A percentile compares a stretch with the other conserved stretches of the same genome.
phyloP scores from a whole-genome alignment of 1,140 invertebrate genomes.

The Leptoteleia sp. region DNA sequence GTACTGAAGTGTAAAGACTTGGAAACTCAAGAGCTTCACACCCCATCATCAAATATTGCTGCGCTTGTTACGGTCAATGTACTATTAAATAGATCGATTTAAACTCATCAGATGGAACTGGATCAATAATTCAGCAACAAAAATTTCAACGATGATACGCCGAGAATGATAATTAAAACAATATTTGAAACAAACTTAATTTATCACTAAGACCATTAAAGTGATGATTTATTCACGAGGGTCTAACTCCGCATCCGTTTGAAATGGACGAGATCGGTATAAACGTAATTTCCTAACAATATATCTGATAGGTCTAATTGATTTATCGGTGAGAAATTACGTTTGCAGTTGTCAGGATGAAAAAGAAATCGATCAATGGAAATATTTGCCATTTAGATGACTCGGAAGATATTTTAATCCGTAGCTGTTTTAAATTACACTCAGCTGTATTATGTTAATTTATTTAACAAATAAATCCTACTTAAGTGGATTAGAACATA shows the following conservation, averaged over 20 bases:
- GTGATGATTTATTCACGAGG: conserved; percentile 5
- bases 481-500: too few species aligned
- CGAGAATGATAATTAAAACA: neutral
- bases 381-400: conserved; percentile 15
- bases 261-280: conserved; percentile 12
- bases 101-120: neutral
- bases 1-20: conserved; percentile 4
- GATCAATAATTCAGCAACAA: neutral
- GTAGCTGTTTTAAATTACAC: too few species aligned
- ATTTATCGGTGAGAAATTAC: conserved; percentile 60
- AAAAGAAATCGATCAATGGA: conserved; percentile 30
- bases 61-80: neutral
- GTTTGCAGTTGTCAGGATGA: conserved; percentile 41
- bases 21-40: conserved; percentile 1
- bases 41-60: conserved; percentile 3
- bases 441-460: too few species aligned
- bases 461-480: too few species aligned
- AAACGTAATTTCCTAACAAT: conserved; percentile 38
- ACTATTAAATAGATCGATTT: neutral
- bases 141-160: neutral
- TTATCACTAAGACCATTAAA: neutral
- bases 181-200: neutral
- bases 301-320: conserved; percentile 52
- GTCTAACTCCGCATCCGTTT: conserved; percentile 18
- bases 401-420: too few species aligned